These are phyloP conservation scores for Ophthalmolycus amberensis DNA, from an alignment of 2,113 vertebrate genomes.

Conservation along the genomic window DNA sequence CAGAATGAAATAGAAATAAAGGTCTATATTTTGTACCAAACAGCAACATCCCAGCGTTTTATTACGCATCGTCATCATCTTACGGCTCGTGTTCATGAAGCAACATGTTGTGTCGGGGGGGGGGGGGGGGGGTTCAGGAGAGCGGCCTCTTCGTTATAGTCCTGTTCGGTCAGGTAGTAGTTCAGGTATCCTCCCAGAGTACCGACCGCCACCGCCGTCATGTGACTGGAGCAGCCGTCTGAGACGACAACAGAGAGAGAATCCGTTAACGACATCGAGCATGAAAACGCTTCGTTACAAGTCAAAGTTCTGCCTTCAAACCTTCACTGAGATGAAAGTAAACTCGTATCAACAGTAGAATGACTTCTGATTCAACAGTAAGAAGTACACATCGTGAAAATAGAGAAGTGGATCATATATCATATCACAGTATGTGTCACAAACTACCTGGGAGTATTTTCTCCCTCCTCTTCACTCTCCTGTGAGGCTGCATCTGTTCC, in stretches of 20 bases:
- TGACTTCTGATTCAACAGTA: too few relatives aligned
- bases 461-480: constrained; percentile 85
- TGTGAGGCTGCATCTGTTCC: constrained; percentile 79
- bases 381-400: not conserved
- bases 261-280: too few relatives aligned
- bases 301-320: not conserved
- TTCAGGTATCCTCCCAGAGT: constrained; percentile 85
- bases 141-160: constrained; percentile 86
- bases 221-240: constrained; percentile 87
- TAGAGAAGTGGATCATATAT: not conserved
- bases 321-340: not conserved
- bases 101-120: not conserved
- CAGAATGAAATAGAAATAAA: not conserved
- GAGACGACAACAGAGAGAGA: not conserved
- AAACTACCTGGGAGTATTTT: constrained; percentile 81
- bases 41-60: not conserved
- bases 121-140: constrained; percentile 50
- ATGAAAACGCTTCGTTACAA: too few relatives aligned
- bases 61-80: constrained; percentile 11
- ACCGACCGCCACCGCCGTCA: constrained; percentile 83
- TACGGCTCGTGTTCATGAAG: constrained; percentile 26
- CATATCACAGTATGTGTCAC: not conserved
- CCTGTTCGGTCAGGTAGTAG: constrained; percentile 84
- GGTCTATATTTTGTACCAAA: not conserved
- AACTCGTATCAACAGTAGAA: too few relatives aligned